A percentile compares a stretch with the other conserved stretches of the same genome.
Evolutionary conservation across 2,888 invertebrate species (phyloP).

Genomic region (Trissolcus brochymenae): DNA sequence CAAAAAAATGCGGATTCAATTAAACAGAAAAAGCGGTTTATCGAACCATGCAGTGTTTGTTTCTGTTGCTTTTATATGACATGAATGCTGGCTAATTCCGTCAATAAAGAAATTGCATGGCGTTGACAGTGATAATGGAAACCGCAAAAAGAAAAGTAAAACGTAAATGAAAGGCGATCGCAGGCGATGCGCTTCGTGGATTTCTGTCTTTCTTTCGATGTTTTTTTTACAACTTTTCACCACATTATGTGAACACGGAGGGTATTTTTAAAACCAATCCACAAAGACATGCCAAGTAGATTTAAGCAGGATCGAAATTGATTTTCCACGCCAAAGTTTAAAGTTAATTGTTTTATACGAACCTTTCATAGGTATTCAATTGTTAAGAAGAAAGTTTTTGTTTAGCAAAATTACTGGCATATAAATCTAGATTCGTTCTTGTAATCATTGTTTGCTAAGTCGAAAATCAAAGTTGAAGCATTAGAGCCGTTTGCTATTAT

Average conservation of each 20-base stretch:
- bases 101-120: conserved; percentile 39
- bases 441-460: too few relatives aligned
- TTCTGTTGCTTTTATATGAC: conserved; percentile 32
- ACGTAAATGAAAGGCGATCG: conserved; percentile 46
- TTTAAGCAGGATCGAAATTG: conserved; percentile 7
- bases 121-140: conserved; percentile 44
- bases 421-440: background rate
- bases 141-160: conserved; percentile 24
- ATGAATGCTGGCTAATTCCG: conserved; percentile 51
- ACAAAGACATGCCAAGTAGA: conserved; percentile 35
- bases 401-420: too few relatives aligned
- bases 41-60: conserved; percentile 36
- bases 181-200: conserved; percentile 23
- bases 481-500: conserved; percentile 32
- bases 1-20: conserved; percentile 31
- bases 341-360: too few relatives aligned
- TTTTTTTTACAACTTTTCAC: conserved; percentile 46
- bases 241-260: conserved; percentile 34
- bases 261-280: conserved; percentile 50
- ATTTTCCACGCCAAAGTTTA: too few relatives aligned
- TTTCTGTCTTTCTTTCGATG: conserved; percentile 43
- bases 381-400: too few relatives aligned
- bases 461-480: too few relatives aligned
- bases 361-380: too few relatives aligned
- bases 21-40: conserved; percentile 32